phyloP scores from a whole-genome alignment of 2,797 vertebrate species.

The Toxotes lorentzi region DNA sequence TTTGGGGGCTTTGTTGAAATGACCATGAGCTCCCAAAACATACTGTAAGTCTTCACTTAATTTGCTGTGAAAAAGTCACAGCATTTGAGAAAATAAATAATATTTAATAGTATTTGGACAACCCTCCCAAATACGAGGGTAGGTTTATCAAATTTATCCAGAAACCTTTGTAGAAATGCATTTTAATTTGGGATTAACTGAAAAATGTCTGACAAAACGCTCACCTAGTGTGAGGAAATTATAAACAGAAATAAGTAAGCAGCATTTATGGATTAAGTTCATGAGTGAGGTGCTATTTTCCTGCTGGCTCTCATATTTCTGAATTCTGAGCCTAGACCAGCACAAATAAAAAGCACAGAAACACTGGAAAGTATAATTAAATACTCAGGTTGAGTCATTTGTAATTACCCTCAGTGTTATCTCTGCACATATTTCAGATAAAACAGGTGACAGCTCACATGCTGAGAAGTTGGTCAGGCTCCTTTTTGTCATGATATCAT shows the following conservation, averaged over 20 bases:
- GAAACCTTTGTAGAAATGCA: background rate
- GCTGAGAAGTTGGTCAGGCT: background rate
- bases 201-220: background rate
- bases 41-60: background rate
- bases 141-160: background rate
- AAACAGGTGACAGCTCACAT: background rate
- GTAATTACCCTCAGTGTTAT: background rate
- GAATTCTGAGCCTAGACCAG: background rate
- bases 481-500: background rate
- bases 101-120: too few relatives aligned
- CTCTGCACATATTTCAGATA: background rate
- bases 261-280: background rate
- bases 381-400: background rate
- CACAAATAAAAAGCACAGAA: background rate
- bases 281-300: background rate
- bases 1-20: conserved; percentile 10
- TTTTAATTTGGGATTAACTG: background rate
- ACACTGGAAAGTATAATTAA: background rate
- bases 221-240: background rate
- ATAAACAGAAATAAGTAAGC: background rate
- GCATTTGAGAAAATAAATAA: background rate
- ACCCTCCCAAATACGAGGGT: too few relatives aligned
- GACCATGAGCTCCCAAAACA: background rate
- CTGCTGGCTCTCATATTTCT: background rate
- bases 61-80: background rate